Percentiles rank a stretch among this genome's conserved stretches.
Evolutionary conservation across 2,888 invertebrate genomes (phyloP).

Genomic region (Lasioglossum morio): DNA sequence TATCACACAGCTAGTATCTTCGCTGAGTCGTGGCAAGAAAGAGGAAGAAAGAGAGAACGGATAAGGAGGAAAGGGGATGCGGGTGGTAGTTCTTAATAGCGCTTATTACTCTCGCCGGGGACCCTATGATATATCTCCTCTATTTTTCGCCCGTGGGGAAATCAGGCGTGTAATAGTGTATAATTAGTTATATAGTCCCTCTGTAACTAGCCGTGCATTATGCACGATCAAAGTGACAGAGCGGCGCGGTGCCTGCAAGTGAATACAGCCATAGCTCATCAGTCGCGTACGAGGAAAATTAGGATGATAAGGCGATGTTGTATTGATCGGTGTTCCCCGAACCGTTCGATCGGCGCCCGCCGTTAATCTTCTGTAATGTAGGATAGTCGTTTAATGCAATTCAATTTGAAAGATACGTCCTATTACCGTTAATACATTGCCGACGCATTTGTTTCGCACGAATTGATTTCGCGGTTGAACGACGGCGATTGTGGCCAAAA

Average conservation of each 20-base stretch:
- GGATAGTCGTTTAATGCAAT: slow-evolving; percentile 61
- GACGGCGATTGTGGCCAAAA: slow-evolving; percentile 33
- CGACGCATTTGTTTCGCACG: slow-evolving; percentile 54
- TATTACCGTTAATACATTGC: slow-evolving; percentile 49
- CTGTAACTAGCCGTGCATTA: slow-evolving; percentile 82
- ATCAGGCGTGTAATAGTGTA: slow-evolving; percentile 83
- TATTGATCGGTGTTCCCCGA: slow-evolving; percentile 57
- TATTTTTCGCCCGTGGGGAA: slow-evolving; percentile 84
- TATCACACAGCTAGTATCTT: slow-evolving; percentile 46
- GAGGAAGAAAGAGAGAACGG: slow-evolving; percentile 48
- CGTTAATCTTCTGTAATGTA: slow-evolving; percentile 47
- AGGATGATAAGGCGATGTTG: slow-evolving; percentile 62
- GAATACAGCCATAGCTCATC: slow-evolving; percentile 72
- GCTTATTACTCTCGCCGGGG: slow-evolving; percentile 83
- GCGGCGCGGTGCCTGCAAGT: slow-evolving; percentile 72
- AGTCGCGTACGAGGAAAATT: slow-evolving; percentile 68
- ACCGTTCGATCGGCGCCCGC: slow-evolving; percentile 35
- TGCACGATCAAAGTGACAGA: slow-evolving; percentile 83
- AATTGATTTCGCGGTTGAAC: slow-evolving; percentile 42
- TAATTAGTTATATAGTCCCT: slow-evolving; percentile 83
- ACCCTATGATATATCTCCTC: slow-evolving; percentile 82
- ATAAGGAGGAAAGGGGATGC: slow-evolving; percentile 60
- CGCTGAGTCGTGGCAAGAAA: slow-evolving; percentile 24
- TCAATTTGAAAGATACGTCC: slow-evolving; percentile 60
- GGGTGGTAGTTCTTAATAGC: slow-evolving; percentile 81